These are phyloP conservation scores for Oxyruncus cristatus DNA, from an alignment of 2,113 vertebrate species.

Conservation along the genomic window DNA sequence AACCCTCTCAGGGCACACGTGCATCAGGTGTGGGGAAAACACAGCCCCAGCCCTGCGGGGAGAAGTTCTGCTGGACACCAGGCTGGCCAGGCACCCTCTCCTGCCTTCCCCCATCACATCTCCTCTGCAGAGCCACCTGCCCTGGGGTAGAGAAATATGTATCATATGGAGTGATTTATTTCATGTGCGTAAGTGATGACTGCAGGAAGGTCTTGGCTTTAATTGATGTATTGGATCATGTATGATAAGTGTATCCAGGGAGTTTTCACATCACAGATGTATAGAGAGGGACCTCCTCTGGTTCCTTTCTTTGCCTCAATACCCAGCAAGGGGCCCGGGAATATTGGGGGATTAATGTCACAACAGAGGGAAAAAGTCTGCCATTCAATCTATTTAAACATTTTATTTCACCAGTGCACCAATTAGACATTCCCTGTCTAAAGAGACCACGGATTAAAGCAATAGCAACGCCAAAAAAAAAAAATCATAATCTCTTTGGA, in stretches of 20 bases:
- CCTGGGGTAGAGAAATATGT: not conserved
- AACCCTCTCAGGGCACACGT: rapidly evolving
- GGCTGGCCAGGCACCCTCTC: not conserved
- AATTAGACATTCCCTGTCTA: conserved; percentile 67
- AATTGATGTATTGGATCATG: conserved; percentile 47
- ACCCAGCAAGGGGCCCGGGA: conserved; percentile 3
- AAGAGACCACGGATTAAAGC: conserved; percentile 45
- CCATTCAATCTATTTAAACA: conserved; percentile 51
- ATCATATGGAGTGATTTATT: not conserved
- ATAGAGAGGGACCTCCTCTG: conserved; percentile 54
- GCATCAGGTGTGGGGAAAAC: rapidly evolving
- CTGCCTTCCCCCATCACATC: not conserved
- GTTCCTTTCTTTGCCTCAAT: conserved; percentile 67
- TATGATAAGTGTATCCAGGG: conserved; percentile 34
- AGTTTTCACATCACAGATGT: conserved; percentile 58
- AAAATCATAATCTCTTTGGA: conserved; percentile 48
- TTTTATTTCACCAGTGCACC: conserved; percentile 66
- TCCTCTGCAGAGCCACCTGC: not conserved
- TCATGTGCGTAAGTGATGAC: not conserved
- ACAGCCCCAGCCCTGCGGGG: rapidly evolving
- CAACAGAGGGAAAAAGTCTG: conserved; percentile 65
- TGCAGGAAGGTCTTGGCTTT: conserved; percentile 23
- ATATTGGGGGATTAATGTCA: conserved; percentile 62
- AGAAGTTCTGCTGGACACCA: not conserved
- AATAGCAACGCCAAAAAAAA: conserved; percentile 1